Evolutionary conservation across 2,113 vertebrate species (phyloP), one percentile per base, ranked within the genome.

Genomic region (Ifrita kowaldi): DNA sequence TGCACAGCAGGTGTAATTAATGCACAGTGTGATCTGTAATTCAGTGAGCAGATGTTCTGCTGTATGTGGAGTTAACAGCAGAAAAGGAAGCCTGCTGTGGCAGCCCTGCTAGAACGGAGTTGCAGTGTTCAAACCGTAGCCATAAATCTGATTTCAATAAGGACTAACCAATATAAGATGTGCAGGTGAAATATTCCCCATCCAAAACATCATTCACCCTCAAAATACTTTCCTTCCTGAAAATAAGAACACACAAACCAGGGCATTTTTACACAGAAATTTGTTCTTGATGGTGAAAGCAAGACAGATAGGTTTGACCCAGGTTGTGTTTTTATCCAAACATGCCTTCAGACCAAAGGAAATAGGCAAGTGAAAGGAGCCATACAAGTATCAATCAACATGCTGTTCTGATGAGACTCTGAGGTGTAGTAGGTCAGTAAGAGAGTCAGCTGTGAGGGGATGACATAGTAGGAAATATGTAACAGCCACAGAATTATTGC

Each of bases 1-100:
- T 87, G 91, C 91, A 79, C 95, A 96, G 95, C 89, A 91, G 77
- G 95, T 96, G 81, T 92, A 91, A 87, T 95, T 89, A 97, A 87
- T 75, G 65, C 94, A 56, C 87, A 94, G 80, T 64, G 74, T 92
- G 87, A 75, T 87, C 64, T 57, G 91, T 92, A 93, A 92, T 90
- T 89, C 69, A 90, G 91, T 22, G 83, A 97, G 80, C 95, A 95
- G 94, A 90, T 95, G 95, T 93, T 95, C 68, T 92, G 71, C 89
- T 93, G 26, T 78, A 14, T 78, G 60, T 67, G 77, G 73, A 90
- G 53, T 41, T 89, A 67, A 70, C 39, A 84, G 76, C 64, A 75
- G 90, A 68, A 42, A 75, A 82, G 41, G 42, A 75, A 52, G 52
- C 83, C 69, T 91, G 68, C 69, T 87, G 94, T 57, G 83, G 60